phyloP scores from a whole-genome alignment of 2,888 invertebrate genomes.

The Drosophila testacea region DNA sequence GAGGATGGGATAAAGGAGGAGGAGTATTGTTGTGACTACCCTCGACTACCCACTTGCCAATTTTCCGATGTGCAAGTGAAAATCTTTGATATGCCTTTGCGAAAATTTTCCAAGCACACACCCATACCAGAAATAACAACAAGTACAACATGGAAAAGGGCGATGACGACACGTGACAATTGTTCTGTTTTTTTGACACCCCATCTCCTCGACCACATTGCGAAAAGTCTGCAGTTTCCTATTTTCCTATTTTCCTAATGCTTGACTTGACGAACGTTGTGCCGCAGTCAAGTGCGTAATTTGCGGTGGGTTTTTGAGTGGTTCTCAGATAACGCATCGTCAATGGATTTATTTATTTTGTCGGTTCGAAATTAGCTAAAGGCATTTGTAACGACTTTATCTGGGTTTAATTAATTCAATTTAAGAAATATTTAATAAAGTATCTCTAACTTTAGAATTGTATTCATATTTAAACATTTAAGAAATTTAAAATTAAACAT shows the following conservation, averaged over 20 bases:
- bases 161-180: constrained; percentile 75
- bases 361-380: constrained; percentile 25
- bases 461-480: too few species aligned
- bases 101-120: constrained; percentile 62
- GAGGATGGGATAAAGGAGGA: neutral
- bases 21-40: constrained; percentile 18
- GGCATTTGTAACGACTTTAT: constrained; percentile 10
- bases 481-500: neutral
- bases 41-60: constrained; percentile 50
- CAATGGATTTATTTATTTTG: constrained; percentile 57
- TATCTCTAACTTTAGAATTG: too few species aligned
- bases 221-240: constrained; percentile 65
- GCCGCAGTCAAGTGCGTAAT: constrained; percentile 76
- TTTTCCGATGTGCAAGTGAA: constrained; percentile 67
- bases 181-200: constrained; percentile 54
- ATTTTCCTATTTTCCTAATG: constrained; percentile 61
- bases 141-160: constrained; percentile 36
- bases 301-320: constrained; percentile 55
- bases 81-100: constrained; percentile 63
- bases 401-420: neutral
- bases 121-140: constrained; percentile 19
- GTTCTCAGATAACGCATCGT: constrained; percentile 20
- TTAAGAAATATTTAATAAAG: neutral
- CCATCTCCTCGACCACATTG: neutral
- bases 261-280: constrained; percentile 51